phyloP scores from a whole-genome alignment of 2,797 vertebrate species.

The Etheostoma perlongum region DNA sequence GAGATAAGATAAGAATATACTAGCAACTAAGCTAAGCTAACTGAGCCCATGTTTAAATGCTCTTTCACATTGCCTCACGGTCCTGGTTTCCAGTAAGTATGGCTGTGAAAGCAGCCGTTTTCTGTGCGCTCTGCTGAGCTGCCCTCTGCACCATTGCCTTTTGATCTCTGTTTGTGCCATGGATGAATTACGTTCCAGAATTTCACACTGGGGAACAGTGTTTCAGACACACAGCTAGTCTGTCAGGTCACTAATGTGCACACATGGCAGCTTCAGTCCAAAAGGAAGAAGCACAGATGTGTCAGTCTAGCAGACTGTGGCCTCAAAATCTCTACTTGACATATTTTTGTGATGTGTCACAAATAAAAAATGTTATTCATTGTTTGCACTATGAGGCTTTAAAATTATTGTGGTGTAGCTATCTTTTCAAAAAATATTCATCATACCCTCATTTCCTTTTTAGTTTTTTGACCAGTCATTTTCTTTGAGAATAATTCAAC shows the following conservation, averaged over 20 bases:
- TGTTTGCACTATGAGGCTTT: conserved; percentile 32
- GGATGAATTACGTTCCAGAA: conserved; percentile 86
- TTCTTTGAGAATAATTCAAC: conserved; percentile 73
- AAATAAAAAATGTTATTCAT: conserved; percentile 41
- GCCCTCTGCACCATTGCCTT: conserved; percentile 80
- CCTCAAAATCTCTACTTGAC: conserved; percentile 37
- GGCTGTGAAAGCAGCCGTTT: conserved; percentile 69
- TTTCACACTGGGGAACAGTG: conserved; percentile 83
- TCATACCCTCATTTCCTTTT: conserved; percentile 37
- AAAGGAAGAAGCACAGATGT: conserved; percentile 59
- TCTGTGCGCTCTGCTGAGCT: conserved; percentile 65
- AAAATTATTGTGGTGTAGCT: conserved; percentile 53
- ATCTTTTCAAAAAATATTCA: conserved; percentile 59
- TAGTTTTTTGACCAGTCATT: conserved; percentile 49
- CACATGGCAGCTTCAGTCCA: conserved; percentile 61
- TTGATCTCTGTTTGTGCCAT: conserved; percentile 84
- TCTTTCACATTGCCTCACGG: conserved; percentile 48
- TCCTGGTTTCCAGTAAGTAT: conserved; percentile 71
- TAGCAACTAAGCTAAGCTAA: conserved; percentile 49
- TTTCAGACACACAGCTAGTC: conserved; percentile 74
- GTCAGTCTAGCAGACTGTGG: conserved; percentile 24
- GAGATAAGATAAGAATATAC: conserved; percentile 73
- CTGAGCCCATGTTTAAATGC: conserved; percentile 46
- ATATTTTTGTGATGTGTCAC: conserved; percentile 43
- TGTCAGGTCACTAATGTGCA: conserved; percentile 75